A percentile compares a stretch with the other conserved stretches of the same genome.
phyloP scores from a whole-genome alignment of 2,888 invertebrate species.

The Rugalucina vietnamica region DNA sequence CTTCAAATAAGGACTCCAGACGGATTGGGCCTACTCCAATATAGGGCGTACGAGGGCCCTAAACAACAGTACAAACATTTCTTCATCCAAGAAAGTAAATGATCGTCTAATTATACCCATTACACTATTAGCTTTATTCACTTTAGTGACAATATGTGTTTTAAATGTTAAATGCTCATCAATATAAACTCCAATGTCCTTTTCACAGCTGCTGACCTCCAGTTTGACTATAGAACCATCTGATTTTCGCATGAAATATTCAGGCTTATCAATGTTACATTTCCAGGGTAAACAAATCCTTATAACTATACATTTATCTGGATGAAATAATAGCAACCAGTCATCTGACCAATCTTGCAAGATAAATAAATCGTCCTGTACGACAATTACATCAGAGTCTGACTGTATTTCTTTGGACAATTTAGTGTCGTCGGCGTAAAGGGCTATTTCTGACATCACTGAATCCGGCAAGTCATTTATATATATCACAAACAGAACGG shows the following conservation, averaged over 20 bases:
- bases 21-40: not conserved
- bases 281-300: not conserved
- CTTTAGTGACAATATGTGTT: not conserved
- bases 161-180: not conserved
- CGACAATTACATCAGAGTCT: not conserved
- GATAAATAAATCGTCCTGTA: not conserved
- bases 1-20: not conserved
- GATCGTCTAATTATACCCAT: slow-evolving; percentile 23
- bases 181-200: not conserved
- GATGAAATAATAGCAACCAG: not conserved
- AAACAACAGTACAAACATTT: slow-evolving; percentile 4
- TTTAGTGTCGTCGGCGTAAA: not conserved
- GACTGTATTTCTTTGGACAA: not conserved
- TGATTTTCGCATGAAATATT: not conserved
- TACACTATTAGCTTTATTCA: slow-evolving; percentile 25
- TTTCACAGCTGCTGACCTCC: slow-evolving; percentile 1
- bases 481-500: not conserved
- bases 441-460: not conserved
- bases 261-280: not conserved
- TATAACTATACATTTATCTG: not conserved
- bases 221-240: not conserved
- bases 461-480: not conserved
- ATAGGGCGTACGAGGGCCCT: slow-evolving; percentile 18
- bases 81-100: slow-evolving; percentile 22
- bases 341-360: not conserved